Percentiles rank a stretch among this genome's conserved stretches.
These are phyloP conservation scores for Scaptomyza montana DNA, from an alignment of 1,140 invertebrate species.

Conservation along the genomic window DNA sequence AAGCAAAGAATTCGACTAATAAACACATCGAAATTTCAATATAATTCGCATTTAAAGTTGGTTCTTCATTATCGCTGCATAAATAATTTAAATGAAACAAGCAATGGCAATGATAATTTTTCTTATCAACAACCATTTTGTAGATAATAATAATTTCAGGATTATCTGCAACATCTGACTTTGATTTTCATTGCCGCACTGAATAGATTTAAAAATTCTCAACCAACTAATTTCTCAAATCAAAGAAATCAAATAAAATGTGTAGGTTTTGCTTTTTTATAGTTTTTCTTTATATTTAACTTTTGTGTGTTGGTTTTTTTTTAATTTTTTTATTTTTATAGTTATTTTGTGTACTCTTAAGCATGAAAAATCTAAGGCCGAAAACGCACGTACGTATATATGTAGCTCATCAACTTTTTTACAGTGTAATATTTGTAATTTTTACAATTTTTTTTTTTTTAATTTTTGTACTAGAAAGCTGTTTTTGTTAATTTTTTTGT, in stretches of 20 bases:
- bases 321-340: slow-evolving; percentile 47
- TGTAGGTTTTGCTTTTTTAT: slow-evolving; percentile 3
- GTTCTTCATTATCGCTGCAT: slow-evolving; percentile 25
- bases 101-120: too few relatives aligned
- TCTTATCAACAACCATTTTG: too few relatives aligned
- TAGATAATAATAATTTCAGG: neutral
- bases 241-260: slow-evolving; percentile 8
- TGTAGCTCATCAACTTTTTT: slow-evolving; percentile 59
- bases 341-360: slow-evolving; percentile 63
- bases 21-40: slow-evolving; percentile 61
- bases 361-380: slow-evolving; percentile 75
- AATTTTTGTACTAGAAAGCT: slow-evolving; percentile 77
- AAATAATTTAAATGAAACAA: slow-evolving; percentile 22
- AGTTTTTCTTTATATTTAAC: slow-evolving; percentile 55
- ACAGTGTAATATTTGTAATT: slow-evolving; percentile 52
- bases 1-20: slow-evolving; percentile 40
- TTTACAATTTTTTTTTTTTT: slow-evolving; percentile 31
- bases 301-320: slow-evolving; percentile 58
- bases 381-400: slow-evolving; percentile 78
- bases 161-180: neutral
- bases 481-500: slow-evolving; percentile 17
- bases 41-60: slow-evolving; percentile 60
- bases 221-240: neutral
- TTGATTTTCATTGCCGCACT: too few relatives aligned
- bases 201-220: neutral